Evolutionary conservation across 2,797 vertebrate genomes (phyloP).

Genomic region (Crocodylus rhombifer): DNA sequence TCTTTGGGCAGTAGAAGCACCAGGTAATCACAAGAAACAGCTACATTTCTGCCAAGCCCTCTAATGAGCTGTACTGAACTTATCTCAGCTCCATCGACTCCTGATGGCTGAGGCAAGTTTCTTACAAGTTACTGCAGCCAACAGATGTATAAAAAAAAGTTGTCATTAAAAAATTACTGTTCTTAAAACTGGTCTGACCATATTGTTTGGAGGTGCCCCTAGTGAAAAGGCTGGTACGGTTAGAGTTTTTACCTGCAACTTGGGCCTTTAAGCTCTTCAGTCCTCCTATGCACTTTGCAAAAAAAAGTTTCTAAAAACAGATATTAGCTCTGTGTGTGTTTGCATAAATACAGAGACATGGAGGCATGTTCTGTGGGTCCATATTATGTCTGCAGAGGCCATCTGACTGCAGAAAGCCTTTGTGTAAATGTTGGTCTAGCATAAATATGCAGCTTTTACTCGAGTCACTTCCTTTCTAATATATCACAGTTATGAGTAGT

Average conservation of each 20-base stretch:
- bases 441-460: neutral
- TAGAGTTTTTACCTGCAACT: neutral
- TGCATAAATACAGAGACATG: neutral
- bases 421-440: neutral
- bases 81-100: neutral
- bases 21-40: neutral
- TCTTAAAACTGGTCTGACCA: neutral
- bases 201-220: neutral
- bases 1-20: neutral
- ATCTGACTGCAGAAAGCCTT: fast-evolving
- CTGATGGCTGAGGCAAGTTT: neutral
- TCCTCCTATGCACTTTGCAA: neutral
- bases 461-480: neutral
- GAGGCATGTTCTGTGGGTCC: no score
- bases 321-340: neutral
- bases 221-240: neutral
- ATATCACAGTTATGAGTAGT: neutral
- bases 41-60: neutral
- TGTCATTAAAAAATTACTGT: neutral
- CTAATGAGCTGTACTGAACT: neutral
- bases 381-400: no score
- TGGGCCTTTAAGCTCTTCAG: slow-evolving; percentile 17
- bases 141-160: neutral
- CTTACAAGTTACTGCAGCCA: neutral
- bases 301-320: neutral